Evolutionary conservation across 1,140 invertebrate genomes (phyloP).

Genomic region (Drosophila albomicans): DNA sequence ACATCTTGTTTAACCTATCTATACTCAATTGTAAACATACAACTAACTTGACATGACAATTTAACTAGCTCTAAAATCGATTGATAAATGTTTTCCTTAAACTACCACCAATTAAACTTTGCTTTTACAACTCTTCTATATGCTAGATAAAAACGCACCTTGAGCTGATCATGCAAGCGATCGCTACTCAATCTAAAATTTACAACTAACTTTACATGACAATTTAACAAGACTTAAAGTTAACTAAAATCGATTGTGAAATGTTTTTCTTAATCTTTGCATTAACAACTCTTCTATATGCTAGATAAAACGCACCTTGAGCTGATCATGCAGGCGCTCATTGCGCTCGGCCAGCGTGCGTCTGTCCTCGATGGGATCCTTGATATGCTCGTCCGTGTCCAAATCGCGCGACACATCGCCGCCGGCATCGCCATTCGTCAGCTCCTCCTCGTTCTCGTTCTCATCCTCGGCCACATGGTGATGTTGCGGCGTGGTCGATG

Average conservation of each 20-base stretch:
- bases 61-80: too few relatives aligned
- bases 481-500: constrained; percentile 91
- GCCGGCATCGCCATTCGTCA: constrained; percentile 87
- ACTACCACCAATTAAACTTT: too few relatives aligned
- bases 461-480: constrained; percentile 92
- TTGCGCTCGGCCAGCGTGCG: constrained; percentile 96
- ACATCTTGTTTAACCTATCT: neutral
- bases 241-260: too few relatives aligned
- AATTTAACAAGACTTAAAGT: too few relatives aligned
- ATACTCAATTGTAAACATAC: neutral
- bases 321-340: constrained; percentile 96
- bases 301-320: constrained; percentile 89
- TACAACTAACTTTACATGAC: too few relatives aligned
- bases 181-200: constrained; percentile 84
- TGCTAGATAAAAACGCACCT: constrained; percentile 87
- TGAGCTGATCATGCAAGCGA: constrained; percentile 96
- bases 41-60: neutral
- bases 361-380: constrained; percentile 96
- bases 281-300: too few relatives aligned
- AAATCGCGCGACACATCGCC: constrained; percentile 94
- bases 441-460: constrained; percentile 89
- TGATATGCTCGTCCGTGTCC: constrained; percentile 93
- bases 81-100: too few relatives aligned
- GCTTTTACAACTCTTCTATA: too few relatives aligned
- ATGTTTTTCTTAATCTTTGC: too few relatives aligned